Evolutionary conservation across 1,140 invertebrate species (phyloP), one percentile per base, ranked within the genome.

Genomic region (Thalassaphorura encarpata): DNA sequence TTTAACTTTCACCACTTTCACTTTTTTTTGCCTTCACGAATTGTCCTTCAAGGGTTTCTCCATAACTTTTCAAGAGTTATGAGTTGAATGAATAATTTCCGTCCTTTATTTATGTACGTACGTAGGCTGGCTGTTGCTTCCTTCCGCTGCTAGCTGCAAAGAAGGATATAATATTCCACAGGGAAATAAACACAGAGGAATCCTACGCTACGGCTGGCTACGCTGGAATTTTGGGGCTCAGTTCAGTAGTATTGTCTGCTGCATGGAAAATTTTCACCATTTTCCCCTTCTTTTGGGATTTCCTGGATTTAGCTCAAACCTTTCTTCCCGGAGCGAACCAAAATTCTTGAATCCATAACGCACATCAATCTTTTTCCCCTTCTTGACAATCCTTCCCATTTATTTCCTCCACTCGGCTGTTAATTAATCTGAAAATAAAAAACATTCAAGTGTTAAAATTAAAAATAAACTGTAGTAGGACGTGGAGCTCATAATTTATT

Each of bases 321-420:
- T 47, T 26, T 27, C 6, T 8, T 47, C 8, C 19, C 21, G 18
- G 8, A 19, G 6, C 21, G 41, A 26, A 11, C 6, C 28, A 26
- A 11, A 47, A 19, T 47, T 8, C 8, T 36, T 36, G 33, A 36
- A 36, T 11, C 33, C n/a, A 8, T 36, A n/a, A 11, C n/a, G 8
- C 45, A 13, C 45, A 47, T 47, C 45, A 47, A 47, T 47, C 45
- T 47, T 47, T 26, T 18, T 21, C 26, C 45, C n/a, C n/a, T n/a
- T n/a, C n/a, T n/a, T n/a, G n/a, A n/a, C n/a, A n/a, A n/a, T n/a
- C n/a, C n/a, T n/a, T n/a, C n/a, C n/a, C n/a, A n/a, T n/a, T n/a
- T n/a, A n/a, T n/a, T n/a, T n/a, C n/a, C n/a, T n/a, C n/a, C n/a
- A n/a, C n/a, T n/a, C n/a, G n/a, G n/a, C n/a, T n/a, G n/a, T n/a